phyloP scores from a whole-genome alignment of 1,140 invertebrate genomes.

The Drosophila lowei region DNA sequence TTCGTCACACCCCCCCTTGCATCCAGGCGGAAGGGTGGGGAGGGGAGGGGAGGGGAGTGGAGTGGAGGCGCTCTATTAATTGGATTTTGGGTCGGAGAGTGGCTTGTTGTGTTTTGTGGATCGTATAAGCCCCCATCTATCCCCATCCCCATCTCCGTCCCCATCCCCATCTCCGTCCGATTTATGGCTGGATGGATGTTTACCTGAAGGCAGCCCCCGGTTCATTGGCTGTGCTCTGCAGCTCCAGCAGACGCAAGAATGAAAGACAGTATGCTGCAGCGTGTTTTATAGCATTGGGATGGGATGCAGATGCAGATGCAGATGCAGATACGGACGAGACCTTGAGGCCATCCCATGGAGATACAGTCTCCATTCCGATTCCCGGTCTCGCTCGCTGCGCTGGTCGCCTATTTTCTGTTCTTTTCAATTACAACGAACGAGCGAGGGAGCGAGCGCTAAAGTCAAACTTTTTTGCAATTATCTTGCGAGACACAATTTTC shows the following conservation, averaged over 20 bases:
- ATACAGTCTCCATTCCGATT: constrained; percentile 15
- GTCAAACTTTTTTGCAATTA: constrained; percentile 56
- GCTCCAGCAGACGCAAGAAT: constrained; percentile 34
- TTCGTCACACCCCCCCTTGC: no score
- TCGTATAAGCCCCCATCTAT: constrained; percentile 27
- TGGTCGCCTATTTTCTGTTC: constrained; percentile 35
- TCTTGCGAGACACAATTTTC: constrained; percentile 51
- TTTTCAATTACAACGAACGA: no score
- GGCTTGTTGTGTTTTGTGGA: constrained; percentile 9
- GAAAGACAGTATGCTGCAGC: no score
- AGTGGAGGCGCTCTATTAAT: constrained; percentile 21
- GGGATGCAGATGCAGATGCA: no score
- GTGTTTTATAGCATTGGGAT: no score
- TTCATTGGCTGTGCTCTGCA: constrained; percentile 11
- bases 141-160: constrained; percentile 12
- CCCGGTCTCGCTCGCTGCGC: constrained; percentile 24
- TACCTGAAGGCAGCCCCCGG: not conserved
- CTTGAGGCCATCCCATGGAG: not conserved
- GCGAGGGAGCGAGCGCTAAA: constrained; percentile 23
- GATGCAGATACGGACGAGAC: no score
- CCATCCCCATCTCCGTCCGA: constrained; percentile 19
- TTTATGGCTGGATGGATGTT: no score
- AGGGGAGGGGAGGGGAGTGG: no score
- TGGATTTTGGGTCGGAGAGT: constrained; percentile 5
- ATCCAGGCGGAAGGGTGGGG: not conserved